These are phyloP conservation scores for Diadophis punctatus DNA, from an alignment of 2,113 vertebrate genomes.

Conservation along the genomic window DNA sequence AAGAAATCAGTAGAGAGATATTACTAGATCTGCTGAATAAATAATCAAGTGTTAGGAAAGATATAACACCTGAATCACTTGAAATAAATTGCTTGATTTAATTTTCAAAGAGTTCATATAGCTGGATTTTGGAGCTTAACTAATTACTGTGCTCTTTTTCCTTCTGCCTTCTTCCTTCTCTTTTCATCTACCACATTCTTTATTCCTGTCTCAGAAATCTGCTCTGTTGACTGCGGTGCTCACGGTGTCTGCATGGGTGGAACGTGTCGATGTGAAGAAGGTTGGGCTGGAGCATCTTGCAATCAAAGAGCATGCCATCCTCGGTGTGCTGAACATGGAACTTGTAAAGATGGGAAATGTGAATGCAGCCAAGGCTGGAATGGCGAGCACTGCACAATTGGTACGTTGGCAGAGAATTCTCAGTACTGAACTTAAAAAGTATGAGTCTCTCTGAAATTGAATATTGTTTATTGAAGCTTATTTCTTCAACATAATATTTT, in stretches of 20 bases:
- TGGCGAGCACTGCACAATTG: constrained; percentile 96
- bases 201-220: constrained; percentile 75
- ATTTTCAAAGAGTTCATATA: neutral
- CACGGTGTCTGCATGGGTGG: constrained; percentile 90
- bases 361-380: constrained; percentile 98
- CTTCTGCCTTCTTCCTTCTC: neutral
- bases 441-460: accelerated
- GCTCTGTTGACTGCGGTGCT: constrained; percentile 84
- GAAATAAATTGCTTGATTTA: constrained; percentile 19
- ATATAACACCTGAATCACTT: neutral
- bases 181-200: neutral
- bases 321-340: constrained; percentile 91
- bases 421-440: neutral
- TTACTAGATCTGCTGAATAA: accelerated
- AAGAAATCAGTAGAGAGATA: constrained; percentile 3
- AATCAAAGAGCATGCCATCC: constrained; percentile 92
- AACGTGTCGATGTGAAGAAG: constrained; percentile 90
- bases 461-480: constrained; percentile 1
- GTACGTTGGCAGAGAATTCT: constrained; percentile 70
- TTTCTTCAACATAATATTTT: constrained; percentile 35
- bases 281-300: constrained; percentile 88
- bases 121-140: accelerated
- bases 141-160: neutral
- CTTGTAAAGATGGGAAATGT: constrained; percentile 93
- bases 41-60: neutral